phyloP scores from a whole-genome alignment of 2,888 invertebrate species.

The Microctonus aethiopoides region DNA sequence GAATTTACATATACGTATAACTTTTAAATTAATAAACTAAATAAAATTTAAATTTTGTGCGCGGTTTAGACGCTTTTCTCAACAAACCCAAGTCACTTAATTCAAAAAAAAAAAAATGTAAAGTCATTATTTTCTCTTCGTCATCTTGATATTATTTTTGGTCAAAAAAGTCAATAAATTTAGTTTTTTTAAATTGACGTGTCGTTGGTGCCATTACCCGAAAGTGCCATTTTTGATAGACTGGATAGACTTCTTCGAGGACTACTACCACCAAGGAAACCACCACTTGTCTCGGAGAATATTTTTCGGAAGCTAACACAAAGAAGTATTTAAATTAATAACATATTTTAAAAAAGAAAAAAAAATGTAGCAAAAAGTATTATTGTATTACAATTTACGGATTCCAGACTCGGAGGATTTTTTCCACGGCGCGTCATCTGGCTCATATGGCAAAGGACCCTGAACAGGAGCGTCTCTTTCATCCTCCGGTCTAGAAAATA shows the following conservation, averaged over 20 bases:
- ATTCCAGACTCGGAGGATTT: constrained; percentile 84
- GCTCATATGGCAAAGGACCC: constrained; percentile 95
- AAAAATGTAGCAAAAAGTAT: background rate
- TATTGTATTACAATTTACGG: constrained; percentile 79
- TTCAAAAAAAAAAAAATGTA: background rate
- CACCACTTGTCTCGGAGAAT: constrained; percentile 82
- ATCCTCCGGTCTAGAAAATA: constrained; percentile 57
- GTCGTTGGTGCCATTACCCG: constrained; percentile 62
- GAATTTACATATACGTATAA: background rate
- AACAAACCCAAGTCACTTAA: constrained; percentile 1
- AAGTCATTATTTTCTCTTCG: background rate
- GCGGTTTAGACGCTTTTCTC: background rate
- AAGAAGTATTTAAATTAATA: background rate
- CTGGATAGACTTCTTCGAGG: constrained; percentile 84
- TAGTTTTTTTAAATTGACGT: constrained; percentile 44
- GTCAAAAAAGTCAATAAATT: background rate
- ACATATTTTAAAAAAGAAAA: constrained; percentile 12
- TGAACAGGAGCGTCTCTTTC: constrained; percentile 93
- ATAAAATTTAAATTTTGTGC: background rate
- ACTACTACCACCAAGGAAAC: constrained; percentile 76
- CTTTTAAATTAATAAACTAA: background rate
- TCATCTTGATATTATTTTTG: constrained; percentile 2
- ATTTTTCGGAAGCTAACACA: constrained; percentile 86
- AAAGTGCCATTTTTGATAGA: constrained; percentile 80
- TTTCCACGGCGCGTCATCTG: constrained; percentile 97